Evolutionary conservation across 2,888 invertebrate genomes (phyloP).

Genomic region (Seira sanloemensis): DNA sequence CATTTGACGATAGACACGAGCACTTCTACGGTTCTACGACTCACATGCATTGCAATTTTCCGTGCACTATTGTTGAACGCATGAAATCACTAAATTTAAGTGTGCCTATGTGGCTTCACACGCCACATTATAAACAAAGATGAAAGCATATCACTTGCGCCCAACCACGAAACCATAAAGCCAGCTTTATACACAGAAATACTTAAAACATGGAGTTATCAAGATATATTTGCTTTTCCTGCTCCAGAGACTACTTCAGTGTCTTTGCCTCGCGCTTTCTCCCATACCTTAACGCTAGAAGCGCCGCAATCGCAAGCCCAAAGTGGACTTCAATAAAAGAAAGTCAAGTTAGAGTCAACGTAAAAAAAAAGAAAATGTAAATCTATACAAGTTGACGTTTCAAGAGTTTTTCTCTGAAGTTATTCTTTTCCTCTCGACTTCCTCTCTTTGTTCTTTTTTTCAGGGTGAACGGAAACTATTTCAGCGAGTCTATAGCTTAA

Average conservation of each 20-base stretch:
- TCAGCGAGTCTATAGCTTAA: not conserved
- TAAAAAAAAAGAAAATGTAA: conserved; percentile 51
- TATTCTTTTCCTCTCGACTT: conserved; percentile 19
- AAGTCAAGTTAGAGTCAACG: conserved; percentile 14
- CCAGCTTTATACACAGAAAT: not conserved
- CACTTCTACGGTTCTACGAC: no score
- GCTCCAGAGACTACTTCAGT: not conserved
- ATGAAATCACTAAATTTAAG: not conserved
- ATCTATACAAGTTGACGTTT: conserved; percentile 47
- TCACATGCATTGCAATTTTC: no score
- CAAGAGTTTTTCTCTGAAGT: conserved; percentile 33
- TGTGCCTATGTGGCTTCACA: not conserved
- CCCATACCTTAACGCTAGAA: not conserved
- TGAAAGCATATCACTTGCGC: not conserved
- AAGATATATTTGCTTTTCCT: conserved; percentile 18
- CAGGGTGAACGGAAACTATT: not conserved
- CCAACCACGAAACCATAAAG: not conserved
- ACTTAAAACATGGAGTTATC: not conserved
- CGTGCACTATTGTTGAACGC: no score
- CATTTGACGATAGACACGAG: no score
- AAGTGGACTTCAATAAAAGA: not conserved
- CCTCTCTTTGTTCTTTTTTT: not conserved
- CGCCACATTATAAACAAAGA: not conserved
- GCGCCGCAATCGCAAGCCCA: not conserved
- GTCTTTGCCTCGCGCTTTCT: not conserved